These are phyloP conservation scores for Pseudomyrmex flavicornis DNA, from an alignment of 1,140 invertebrate genomes.

Conservation along the genomic window DNA sequence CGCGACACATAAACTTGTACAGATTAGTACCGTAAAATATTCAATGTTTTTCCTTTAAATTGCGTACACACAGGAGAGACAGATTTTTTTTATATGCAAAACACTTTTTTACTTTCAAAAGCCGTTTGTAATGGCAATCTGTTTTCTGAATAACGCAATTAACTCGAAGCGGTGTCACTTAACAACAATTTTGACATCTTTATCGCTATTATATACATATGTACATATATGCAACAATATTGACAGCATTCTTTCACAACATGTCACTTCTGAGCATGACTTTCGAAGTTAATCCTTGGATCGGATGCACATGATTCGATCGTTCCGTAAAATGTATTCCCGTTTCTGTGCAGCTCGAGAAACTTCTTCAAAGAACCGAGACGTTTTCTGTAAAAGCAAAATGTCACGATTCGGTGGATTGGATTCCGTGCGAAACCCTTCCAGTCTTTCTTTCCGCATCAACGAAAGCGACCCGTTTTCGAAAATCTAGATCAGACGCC, in stretches of 20 bases:
- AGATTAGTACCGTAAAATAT: too few species aligned
- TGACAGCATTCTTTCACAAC: neutral
- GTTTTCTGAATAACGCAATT: too few species aligned
- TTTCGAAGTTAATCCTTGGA: neutral
- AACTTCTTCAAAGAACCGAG: neutral
- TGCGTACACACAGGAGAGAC: too few species aligned
- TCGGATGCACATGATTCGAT: neutral
- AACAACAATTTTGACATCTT: too few species aligned
- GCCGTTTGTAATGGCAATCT: too few species aligned
- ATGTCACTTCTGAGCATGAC: neutral
- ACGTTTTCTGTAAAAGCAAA: neutral
- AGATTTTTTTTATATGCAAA: too few species aligned
- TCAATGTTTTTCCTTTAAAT: too few species aligned
- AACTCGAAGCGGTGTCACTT: too few species aligned
- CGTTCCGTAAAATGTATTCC: neutral
- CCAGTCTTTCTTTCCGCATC: neutral
- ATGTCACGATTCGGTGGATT: constrained; percentile 24
- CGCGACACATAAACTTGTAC: too few species aligned
- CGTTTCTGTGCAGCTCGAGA: neutral
- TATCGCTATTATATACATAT: too few species aligned
- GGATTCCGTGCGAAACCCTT: constrained; percentile 27
- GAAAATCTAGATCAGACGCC: constrained; percentile 45
- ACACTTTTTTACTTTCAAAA: too few species aligned
- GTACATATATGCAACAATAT: neutral
- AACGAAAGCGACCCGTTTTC: neutral